A percentile compares a stretch with the other conserved stretches of the same genome.
Evolutionary conservation across 2,888 invertebrate species (phyloP).

Genomic region (Trissolcus brochymenae): DNA sequence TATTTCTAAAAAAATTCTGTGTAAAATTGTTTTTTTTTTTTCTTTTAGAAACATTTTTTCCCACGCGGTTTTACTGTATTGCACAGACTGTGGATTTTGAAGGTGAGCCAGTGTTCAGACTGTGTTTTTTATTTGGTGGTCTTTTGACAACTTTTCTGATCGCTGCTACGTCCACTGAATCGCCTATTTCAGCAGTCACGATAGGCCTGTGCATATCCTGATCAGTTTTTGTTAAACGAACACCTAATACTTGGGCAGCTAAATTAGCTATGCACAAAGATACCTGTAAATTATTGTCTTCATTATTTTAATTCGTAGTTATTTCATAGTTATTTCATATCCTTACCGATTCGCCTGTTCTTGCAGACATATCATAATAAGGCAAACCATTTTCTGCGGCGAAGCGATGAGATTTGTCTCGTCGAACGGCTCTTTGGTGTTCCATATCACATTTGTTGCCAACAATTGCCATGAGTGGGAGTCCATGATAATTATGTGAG

Average conservation of each 20-base stretch:
- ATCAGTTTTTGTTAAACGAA: slow-evolving; percentile 81
- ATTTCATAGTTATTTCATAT: not conserved
- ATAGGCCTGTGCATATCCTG: slow-evolving; percentile 83
- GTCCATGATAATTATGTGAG: slow-evolving; percentile 75
- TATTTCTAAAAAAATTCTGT: no score
- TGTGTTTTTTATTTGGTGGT: slow-evolving; percentile 68
- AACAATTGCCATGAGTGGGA: slow-evolving; percentile 80
- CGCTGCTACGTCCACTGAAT: slow-evolving; percentile 69
- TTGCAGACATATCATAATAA: slow-evolving; percentile 82
- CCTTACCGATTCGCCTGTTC: slow-evolving; percentile 84
- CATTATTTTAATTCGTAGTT: no score
- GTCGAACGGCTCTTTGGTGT: slow-evolving; percentile 83
- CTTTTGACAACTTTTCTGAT: slow-evolving; percentile 69
- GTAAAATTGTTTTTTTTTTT: no score
- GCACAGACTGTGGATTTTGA: slow-evolving; percentile 78
- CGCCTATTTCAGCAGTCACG: slow-evolving; percentile 81
- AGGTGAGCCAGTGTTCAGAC: slow-evolving; percentile 62
- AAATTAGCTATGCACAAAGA: slow-evolving; percentile 82
- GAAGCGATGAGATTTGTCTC: slow-evolving; percentile 82
- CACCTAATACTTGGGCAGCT: slow-evolving; percentile 83
- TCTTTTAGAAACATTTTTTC: no score
- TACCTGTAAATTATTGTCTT: slow-evolving; percentile 76
- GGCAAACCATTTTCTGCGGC: slow-evolving; percentile 81
- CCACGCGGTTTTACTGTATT: slow-evolving; percentile 75
- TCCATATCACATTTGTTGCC: slow-evolving; percentile 87